Percentiles rank a stretch among this genome's conserved stretches.
Conservation (phyloP, 2,797 vertebrate species). For the Melanotaenia maccullochi region DNA sequence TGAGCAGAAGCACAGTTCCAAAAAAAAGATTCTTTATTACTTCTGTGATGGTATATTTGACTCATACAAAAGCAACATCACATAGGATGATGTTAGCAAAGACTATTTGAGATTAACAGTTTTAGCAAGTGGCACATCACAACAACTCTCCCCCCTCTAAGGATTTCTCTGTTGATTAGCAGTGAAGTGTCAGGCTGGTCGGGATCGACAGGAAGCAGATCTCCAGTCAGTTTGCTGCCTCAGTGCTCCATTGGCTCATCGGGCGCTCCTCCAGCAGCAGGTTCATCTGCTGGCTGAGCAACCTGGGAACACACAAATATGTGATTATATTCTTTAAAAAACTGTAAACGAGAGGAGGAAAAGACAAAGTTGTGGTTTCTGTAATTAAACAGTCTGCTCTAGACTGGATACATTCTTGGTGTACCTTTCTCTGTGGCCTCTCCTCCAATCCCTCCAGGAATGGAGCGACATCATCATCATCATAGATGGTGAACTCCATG, state of each 20-base stretch:
- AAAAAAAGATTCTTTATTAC: slow-evolving; percentile 71
- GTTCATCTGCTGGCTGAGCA: slow-evolving; percentile 87
- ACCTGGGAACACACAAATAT: slow-evolving; percentile 70
- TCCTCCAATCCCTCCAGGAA: slow-evolving; percentile 97
- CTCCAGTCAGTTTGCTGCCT: slow-evolving; percentile 25
- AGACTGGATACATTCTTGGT: background rate
- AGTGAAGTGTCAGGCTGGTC: slow-evolving; percentile 39
- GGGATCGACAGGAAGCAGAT: slow-evolving; percentile 14
- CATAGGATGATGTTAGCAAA: slow-evolving; percentile 55
- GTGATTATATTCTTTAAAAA: background rate
- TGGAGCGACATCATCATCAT: slow-evolving; percentile 92
- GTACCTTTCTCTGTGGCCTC: slow-evolving; percentile 94
- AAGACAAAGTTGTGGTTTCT: background rate
- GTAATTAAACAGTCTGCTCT: background rate
- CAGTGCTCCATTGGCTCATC: slow-evolving; percentile 97
- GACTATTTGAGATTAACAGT: slow-evolving; percentile 56
- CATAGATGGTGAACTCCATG: slow-evolving; percentile 96
- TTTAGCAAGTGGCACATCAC: slow-evolving; percentile 61
- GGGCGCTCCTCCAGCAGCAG: slow-evolving; percentile 80
- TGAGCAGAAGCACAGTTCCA: slow-evolving; percentile 40
- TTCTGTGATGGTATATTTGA: slow-evolving; percentile 56
- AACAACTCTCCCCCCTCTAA: slow-evolving; percentile 24
- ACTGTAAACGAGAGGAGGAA: background rate
- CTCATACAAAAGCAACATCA: slow-evolving; percentile 77
- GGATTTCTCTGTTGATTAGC: slow-evolving; percentile 22